Conservation (phyloP, 2,113 vertebrate species). For the Podocnemis expansa region DNA sequence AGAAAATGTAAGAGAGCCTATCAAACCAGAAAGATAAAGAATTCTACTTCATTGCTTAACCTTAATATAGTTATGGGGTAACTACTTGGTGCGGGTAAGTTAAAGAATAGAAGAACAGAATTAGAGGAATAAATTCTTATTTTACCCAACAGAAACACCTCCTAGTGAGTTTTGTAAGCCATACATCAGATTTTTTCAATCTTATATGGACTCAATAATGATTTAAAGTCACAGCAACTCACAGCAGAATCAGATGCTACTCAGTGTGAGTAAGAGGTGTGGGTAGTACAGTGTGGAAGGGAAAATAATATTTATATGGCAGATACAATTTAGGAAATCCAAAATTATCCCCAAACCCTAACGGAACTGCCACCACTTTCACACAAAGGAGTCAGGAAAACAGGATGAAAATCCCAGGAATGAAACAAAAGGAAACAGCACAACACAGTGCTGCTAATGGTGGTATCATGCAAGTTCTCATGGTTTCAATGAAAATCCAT, state of each 20-base stretch:
- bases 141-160: not conserved
- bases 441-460: not conserved
- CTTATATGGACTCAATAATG: not conserved
- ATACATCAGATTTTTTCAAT: not conserved
- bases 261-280: not conserved
- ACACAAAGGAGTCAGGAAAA: too few species aligned
- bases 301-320: not conserved
- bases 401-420: not conserved
- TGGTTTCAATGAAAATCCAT: not conserved
- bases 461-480: not conserved
- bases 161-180: rapidly evolving
- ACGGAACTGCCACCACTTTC: not conserved
- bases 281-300: not conserved
- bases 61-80: not conserved
- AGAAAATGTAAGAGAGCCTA: not conserved
- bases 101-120: not conserved
- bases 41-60: not conserved
- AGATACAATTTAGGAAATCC: not conserved
- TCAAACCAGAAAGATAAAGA: not conserved
- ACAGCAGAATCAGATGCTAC: not conserved
- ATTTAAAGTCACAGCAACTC: not conserved
- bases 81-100: not conserved
- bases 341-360: not conserved
- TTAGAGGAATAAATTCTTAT: not conserved
- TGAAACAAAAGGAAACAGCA: not conserved